A percentile compares a stretch with the other conserved stretches of the same genome.
Conservation (phyloP, 2,113 vertebrate species). For the Myocastor coypus region DNA sequence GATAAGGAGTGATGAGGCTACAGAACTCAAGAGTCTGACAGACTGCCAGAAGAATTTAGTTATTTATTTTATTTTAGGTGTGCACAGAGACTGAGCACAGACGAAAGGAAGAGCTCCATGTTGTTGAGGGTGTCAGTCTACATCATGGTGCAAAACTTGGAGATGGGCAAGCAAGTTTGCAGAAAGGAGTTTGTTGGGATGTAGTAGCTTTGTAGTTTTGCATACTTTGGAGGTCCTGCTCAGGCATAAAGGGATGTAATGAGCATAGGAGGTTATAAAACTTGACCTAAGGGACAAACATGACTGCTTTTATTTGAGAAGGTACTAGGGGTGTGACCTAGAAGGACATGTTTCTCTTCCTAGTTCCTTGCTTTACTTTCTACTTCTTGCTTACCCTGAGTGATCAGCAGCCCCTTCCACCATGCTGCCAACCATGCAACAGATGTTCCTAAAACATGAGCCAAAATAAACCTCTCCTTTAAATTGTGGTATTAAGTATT, state of each 20-base stretch:
- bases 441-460: neutral
- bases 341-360: neutral
- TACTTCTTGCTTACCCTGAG: neutral
- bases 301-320: neutral
- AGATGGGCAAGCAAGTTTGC: neutral
- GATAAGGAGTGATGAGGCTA: neutral
- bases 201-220: neutral
- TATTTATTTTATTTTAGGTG: neutral
- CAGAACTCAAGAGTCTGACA: neutral
- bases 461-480: neutral
- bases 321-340: neutral
- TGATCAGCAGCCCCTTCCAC: neutral
- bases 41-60: neutral
- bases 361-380: neutral
- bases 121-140: neutral
- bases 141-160: neutral
- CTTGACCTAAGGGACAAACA: neutral
- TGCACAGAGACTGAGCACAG: neutral
- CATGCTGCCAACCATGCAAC: neutral
- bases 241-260: neutral
- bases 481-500: neutral
- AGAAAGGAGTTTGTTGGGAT: neutral
- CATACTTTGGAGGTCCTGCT: neutral
- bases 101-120: neutral
- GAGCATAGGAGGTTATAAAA: neutral